Evolutionary conservation across 2,888 invertebrate species (phyloP).

Genomic region (Ormyrus labotus): DNA sequence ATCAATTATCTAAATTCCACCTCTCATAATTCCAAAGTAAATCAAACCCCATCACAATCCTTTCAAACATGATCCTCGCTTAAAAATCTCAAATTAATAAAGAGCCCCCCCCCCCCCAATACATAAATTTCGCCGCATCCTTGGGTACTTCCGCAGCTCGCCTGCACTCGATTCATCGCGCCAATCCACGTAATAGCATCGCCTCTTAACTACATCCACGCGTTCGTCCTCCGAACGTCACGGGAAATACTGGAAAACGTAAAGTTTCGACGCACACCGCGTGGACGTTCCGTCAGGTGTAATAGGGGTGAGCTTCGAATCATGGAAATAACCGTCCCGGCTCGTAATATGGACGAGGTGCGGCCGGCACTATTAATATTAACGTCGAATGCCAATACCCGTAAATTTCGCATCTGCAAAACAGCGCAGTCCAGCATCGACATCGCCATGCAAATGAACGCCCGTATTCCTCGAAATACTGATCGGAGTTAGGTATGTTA

Average conservation of each 20-base stretch:
- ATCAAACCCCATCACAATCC: no score
- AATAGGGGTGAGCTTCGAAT: conserved; percentile 17
- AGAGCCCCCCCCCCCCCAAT: background rate
- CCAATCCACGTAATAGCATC: background rate
- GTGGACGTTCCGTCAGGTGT: conserved; percentile 22
- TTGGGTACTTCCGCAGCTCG: background rate
- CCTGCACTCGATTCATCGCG: background rate
- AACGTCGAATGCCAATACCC: conserved; percentile 55
- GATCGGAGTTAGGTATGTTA: conserved; percentile 28
- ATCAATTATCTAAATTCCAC: no score
- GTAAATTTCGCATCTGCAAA: conserved; percentile 56
- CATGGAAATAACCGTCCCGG: conserved; percentile 9
- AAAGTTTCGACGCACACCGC: background rate
- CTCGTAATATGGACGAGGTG: background rate
- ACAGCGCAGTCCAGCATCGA: conserved; percentile 39
- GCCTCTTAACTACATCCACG: background rate
- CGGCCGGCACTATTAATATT: conserved; percentile 50
- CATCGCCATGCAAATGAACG: conserved; percentile 55
- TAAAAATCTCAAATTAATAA: no score
- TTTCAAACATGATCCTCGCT: no score
- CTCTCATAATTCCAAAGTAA: no score
- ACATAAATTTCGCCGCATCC: background rate
- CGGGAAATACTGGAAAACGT: conserved; percentile 18
- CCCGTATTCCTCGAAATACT: conserved; percentile 37
- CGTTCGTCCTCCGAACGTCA: background rate